Evolutionary conservation across 2,888 invertebrate genomes (phyloP), one percentile per base, ranked within the genome.

Genomic region (Chelonus formosanus): DNA sequence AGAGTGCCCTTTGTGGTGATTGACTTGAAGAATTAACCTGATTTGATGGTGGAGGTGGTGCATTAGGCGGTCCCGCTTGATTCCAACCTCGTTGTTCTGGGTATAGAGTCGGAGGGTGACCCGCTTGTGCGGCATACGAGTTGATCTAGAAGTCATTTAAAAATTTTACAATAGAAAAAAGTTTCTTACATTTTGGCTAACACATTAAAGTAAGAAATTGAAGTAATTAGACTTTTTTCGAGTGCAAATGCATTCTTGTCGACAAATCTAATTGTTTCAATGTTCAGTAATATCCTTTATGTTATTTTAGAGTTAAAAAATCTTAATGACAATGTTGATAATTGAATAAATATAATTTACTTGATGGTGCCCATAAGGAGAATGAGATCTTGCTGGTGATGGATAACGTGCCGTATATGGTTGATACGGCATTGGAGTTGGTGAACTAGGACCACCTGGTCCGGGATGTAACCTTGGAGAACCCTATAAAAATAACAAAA

Each of bases 391-490:
- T 52, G 83, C 71, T 65, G 84, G 81, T 70, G 84, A 81, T 56
- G 84, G 79, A 72, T 84, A 85, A 65, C 85, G 83, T 72, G 82
- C 84, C 62, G 80, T 80, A 67, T 84, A 85, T 63, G 84, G 82
- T 72, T 83, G 84, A 79, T 84, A 84, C 77, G 84, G 81, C 80
- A 83, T 80, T 65, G 84, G 80, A 55, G 83, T 82, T 55, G 84
- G 82, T 67, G 83, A 82, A 76, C 80, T 83, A n/a, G 83, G 81
- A 67, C 81, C 82, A 69, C 81, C 82, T 58, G 82, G 81, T 63
- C 82, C 82, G 70, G 81, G 78, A 70, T 84, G 83, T 73, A 82
- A 76, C 73, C 84, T 78, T 57, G 83, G 84, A 32, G 84, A 84
- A 67, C 83, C 80, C 83, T 84, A 69, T 5, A 66, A 63, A 56